Conservation (phyloP, 2,797 vertebrate genomes). For the Phalanger gymnotis region DNA sequence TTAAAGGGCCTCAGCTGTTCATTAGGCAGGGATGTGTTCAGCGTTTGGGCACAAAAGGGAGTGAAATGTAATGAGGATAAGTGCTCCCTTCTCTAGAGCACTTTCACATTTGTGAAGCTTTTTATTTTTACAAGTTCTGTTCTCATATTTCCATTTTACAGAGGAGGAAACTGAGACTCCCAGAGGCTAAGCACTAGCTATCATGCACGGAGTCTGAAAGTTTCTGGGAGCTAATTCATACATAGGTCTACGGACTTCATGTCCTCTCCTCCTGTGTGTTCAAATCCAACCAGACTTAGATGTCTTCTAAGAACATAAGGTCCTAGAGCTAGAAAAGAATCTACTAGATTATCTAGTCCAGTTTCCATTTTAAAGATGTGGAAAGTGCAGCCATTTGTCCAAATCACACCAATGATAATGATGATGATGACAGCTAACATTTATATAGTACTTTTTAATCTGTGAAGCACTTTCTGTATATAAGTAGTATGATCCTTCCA, state of each 20-base stretch:
- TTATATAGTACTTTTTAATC: not conserved
- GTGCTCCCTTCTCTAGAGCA: not conserved
- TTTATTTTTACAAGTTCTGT: not conserved
- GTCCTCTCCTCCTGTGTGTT: not conserved
- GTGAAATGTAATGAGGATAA: not conserved
- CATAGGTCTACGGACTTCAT: not conserved
- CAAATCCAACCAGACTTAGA: not conserved
- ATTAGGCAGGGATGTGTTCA: not conserved
- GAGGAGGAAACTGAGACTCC: not conserved
- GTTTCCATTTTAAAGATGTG: not conserved
- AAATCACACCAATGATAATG: not conserved
- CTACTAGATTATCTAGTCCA: not conserved
- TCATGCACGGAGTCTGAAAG: not conserved
- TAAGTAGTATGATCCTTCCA: not conserved
- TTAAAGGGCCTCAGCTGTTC: conserved; percentile 54
- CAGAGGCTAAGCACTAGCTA: not conserved
- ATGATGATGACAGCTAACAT: not conserved
- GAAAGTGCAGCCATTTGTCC: not conserved
- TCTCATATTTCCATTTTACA: not conserved
- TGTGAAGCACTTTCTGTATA: not conserved
- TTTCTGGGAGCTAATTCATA: not conserved
- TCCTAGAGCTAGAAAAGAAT: not conserved
- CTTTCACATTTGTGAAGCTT: not conserved
- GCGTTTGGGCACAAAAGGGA: not conserved
- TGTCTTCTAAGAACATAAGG: not conserved